Conservation (phyloP, 2,888 invertebrate species). For the Omphaloscelis lunosa region DNA sequence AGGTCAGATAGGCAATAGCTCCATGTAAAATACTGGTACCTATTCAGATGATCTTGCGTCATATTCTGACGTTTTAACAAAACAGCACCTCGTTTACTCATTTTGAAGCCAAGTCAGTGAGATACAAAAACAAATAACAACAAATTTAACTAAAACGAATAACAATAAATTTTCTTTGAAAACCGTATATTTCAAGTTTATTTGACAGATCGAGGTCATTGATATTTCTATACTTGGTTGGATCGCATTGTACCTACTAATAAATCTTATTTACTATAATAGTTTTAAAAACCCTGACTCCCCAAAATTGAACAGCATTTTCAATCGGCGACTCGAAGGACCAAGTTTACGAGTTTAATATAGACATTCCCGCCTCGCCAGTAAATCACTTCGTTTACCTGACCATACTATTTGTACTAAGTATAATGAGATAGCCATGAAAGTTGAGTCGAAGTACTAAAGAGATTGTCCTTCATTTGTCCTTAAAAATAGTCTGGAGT, state of each 20-base stretch:
- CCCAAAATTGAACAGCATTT: conserved; percentile 41
- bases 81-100: neutral
- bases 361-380: conserved; percentile 71
- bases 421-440: neutral
- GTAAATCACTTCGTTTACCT: conserved; percentile 71
- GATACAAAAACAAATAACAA: neutral
- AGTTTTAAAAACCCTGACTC: conserved; percentile 27
- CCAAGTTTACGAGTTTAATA: conserved; percentile 79
- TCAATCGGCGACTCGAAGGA: conserved; percentile 48
- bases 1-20: too few species aligned
- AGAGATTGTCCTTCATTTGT: neutral
- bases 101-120: neutral
- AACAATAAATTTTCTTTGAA: neutral
- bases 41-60: neutral
- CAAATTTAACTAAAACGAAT: neutral
- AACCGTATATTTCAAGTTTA: neutral
- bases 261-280: neutral
- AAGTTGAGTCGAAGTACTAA: neutral
- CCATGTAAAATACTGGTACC: too few species aligned
- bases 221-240: neutral
- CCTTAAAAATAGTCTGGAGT: neutral
- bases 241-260: neutral
- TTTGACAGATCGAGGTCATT: neutral
- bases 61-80: neutral
- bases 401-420: conserved; percentile 15